Percentiles rank a stretch among this genome's conserved stretches.
phyloP scores from a whole-genome alignment of 2,797 vertebrate genomes.

The Gambusia yucatana region DNA sequence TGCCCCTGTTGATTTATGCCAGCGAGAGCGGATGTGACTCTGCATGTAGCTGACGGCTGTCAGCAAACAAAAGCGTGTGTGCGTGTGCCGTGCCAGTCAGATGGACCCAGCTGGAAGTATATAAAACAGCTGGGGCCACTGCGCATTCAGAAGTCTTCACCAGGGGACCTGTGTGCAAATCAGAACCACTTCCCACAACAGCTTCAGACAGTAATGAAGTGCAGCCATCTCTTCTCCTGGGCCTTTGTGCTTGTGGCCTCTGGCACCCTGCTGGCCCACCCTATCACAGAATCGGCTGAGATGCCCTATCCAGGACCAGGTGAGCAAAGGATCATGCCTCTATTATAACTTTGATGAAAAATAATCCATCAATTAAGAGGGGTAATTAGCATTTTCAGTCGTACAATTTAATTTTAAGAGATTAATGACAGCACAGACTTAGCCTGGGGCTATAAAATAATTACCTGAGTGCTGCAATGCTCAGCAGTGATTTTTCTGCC shows the following conservation, averaged over 20 bases:
- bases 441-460: constrained; percentile 30
- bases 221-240: constrained; percentile 75
- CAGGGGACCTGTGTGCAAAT: constrained; percentile 44
- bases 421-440: constrained; percentile 34
- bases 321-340: constrained; percentile 64
- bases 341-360: constrained; percentile 20
- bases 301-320: constrained; percentile 78
- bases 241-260: constrained; percentile 74
- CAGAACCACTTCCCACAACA: constrained; percentile 36
- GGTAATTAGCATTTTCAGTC: constrained; percentile 34
- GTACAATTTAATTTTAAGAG: constrained; percentile 38
- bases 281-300: constrained; percentile 79
- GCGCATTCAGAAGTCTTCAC: constrained; percentile 52
- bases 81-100: constrained; percentile 20
- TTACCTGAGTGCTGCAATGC: constrained; percentile 31
- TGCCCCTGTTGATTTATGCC: constrained; percentile 66
- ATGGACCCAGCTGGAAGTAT: constrained; percentile 56
- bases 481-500: constrained; percentile 37
- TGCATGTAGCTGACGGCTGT: constrained; percentile 38
- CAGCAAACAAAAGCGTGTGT: constrained; percentile 21
- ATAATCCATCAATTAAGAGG: constrained; percentile 17
- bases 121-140: constrained; percentile 60
- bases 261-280: constrained; percentile 76
- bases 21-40: constrained; percentile 26
- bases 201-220: constrained; percentile 69